phyloP scores from a whole-genome alignment of 2,113 vertebrate species.

The pig (Sus scrofa) region DNA sequence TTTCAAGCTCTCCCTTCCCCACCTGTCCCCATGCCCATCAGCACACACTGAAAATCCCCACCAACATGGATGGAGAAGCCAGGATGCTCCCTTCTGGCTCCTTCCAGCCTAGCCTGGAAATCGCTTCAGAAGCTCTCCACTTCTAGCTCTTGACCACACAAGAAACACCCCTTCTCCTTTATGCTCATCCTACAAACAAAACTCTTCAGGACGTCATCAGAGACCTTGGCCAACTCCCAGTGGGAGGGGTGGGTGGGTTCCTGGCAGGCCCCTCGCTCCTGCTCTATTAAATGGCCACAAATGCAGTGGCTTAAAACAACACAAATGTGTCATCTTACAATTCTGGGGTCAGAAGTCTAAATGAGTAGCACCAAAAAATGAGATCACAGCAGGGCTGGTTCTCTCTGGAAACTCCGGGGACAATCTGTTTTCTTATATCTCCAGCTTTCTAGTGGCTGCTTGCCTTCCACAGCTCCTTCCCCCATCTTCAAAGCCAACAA shows the following conservation, averaged over 20 bases:
- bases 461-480: not conserved
- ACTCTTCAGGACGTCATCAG: not conserved
- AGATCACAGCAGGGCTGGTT: not conserved
- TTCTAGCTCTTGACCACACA: not conserved
- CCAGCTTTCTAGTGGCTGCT: not conserved
- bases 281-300: not conserved
- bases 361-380: rapidly evolving
- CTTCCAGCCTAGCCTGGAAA: not conserved
- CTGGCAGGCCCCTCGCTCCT: not conserved
- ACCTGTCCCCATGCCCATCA: rapidly evolving
- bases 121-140: not conserved
- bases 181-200: not conserved
- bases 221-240: no score
- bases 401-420: not conserved
- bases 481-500: not conserved
- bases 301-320: not conserved
- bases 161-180: not conserved
- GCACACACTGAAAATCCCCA: not conserved
- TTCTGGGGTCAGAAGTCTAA: not conserved
- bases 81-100: not conserved
- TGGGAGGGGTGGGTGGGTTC: rapidly evolving
- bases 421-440: not conserved
- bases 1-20: not conserved
- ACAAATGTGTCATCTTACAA: no score
- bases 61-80: rapidly evolving